These are phyloP conservation scores for Spondyliosoma cantharus DNA, from an alignment of 2,797 vertebrate genomes.

Conservation along the genomic window DNA sequence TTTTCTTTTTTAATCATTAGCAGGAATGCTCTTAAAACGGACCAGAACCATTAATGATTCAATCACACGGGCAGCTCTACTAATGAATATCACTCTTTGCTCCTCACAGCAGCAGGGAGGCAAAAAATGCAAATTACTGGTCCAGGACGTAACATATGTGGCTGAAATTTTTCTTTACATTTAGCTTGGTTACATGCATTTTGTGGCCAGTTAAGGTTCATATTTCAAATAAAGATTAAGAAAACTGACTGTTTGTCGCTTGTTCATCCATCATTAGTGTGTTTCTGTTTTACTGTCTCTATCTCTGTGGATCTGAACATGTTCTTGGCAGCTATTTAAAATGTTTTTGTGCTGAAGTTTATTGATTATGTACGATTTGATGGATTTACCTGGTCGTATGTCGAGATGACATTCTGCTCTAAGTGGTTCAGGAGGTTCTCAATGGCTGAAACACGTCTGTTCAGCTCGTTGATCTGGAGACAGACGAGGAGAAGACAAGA, in stretches of 20 bases:
- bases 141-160: not conserved
- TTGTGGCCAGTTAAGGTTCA: not conserved
- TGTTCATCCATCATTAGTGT: too few species aligned
- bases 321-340: not conserved
- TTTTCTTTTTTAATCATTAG: too few species aligned
- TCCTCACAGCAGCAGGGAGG: not conserved
- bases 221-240: not conserved
- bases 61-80: not conserved
- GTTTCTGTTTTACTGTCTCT: too few species aligned
- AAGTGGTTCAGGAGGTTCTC: constrained; percentile 84
- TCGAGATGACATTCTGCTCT: constrained; percentile 82
- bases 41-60: not conserved
- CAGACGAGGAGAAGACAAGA: not conserved
- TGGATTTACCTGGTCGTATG: constrained; percentile 57
- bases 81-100: not conserved
- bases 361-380: not conserved
- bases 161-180: not conserved
- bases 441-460: constrained; percentile 82
- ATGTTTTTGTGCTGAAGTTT: not conserved
- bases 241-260: too few species aligned
- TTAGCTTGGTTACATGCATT: not conserved
- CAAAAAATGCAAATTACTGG: not conserved
- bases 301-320: too few species aligned
- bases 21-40: not conserved
- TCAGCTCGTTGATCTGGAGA: constrained; percentile 85